These are phyloP conservation scores for Parus major DNA, from an alignment of 2,113 vertebrate genomes.

Conservation along the genomic window DNA sequence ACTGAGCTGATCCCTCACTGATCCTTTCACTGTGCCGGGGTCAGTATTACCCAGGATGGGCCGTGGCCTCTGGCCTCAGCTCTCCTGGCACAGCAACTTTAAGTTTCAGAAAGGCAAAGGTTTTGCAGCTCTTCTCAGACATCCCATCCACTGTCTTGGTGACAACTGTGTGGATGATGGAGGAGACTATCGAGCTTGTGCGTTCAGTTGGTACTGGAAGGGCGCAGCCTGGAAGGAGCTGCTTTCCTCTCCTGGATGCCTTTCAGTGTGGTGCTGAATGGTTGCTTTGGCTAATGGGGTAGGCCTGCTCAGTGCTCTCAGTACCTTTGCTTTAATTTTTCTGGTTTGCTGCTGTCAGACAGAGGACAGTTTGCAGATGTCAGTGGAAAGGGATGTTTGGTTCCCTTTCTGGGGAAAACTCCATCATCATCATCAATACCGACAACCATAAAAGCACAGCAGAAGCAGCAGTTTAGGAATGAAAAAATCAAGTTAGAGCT, in stretches of 20 bases:
- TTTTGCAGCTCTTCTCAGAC: not conserved
- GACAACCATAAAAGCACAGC: not conserved
- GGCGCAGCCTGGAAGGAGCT: not conserved
- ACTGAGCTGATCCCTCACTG: not conserved
- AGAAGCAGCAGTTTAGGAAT: not conserved
- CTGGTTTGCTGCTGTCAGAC: not conserved
- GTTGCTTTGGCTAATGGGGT: not conserved
- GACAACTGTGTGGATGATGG: not conserved
- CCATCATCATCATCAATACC: not conserved
- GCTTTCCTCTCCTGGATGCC: not conserved
- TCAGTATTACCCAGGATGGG: rapidly evolving
- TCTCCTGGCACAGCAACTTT: not conserved
- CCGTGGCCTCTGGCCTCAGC: not conserved
- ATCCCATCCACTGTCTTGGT: not conserved
- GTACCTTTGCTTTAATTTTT: not conserved
- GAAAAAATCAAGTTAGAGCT: not conserved
- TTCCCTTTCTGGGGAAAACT: not conserved
- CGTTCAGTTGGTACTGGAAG: not conserved
- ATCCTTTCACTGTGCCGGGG: no score
- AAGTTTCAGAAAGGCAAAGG: not conserved
- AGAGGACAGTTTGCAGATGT: not conserved
- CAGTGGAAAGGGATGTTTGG: not conserved
- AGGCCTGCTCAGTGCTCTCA: not conserved
- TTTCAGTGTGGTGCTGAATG: not conserved
- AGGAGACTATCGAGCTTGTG: not conserved